Evolutionary conservation across 2,797 vertebrate species (phyloP).

Genomic region (Geotrypetes seraphini): DNA sequence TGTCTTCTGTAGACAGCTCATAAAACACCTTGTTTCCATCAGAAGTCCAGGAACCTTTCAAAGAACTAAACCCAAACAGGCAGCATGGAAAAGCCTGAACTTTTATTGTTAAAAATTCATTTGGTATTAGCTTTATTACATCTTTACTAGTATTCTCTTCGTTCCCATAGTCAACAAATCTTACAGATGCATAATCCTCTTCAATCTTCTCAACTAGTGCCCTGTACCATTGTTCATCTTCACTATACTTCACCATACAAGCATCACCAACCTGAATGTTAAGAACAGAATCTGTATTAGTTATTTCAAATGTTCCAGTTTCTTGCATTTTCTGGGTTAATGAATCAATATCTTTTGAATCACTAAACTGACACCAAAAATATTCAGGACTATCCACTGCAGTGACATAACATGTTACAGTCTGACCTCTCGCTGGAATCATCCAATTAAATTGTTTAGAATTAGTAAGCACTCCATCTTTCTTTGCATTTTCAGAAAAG

Average conservation of each 20-base stretch:
- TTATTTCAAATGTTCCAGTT: slow-evolving; percentile 23
- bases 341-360: slow-evolving; percentile 46
- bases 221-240: slow-evolving; percentile 73
- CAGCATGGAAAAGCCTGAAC: slow-evolving; percentile 76
- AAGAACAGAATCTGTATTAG: background rate
- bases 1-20: slow-evolving; percentile 47
- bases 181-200: slow-evolving; percentile 38
- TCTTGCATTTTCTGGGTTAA: slow-evolving; percentile 53
- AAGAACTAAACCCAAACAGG: slow-evolving; percentile 64
- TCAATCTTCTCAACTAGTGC: slow-evolving; percentile 54
- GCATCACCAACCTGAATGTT: slow-evolving; percentile 47
- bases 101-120: slow-evolving; percentile 47
- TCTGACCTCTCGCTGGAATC: slow-evolving; percentile 38
- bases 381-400: slow-evolving; percentile 53
- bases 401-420: slow-evolving; percentile 55
- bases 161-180: slow-evolving; percentile 83
- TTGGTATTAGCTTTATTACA: slow-evolving; percentile 55
- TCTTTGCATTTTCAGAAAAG: background rate
- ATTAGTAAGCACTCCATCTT: background rate
- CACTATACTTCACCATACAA: slow-evolving; percentile 65
- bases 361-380: slow-evolving; percentile 76
- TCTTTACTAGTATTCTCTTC: slow-evolving; percentile 43
- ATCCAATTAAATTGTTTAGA: slow-evolving; percentile 36
- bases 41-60: slow-evolving; percentile 58
- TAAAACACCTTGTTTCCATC: slow-evolving; percentile 57